A percentile compares a stretch with the other conserved stretches of the same genome.
Conservation (phyloP, 2,113 vertebrate genomes). For the Progne subis region DNA sequence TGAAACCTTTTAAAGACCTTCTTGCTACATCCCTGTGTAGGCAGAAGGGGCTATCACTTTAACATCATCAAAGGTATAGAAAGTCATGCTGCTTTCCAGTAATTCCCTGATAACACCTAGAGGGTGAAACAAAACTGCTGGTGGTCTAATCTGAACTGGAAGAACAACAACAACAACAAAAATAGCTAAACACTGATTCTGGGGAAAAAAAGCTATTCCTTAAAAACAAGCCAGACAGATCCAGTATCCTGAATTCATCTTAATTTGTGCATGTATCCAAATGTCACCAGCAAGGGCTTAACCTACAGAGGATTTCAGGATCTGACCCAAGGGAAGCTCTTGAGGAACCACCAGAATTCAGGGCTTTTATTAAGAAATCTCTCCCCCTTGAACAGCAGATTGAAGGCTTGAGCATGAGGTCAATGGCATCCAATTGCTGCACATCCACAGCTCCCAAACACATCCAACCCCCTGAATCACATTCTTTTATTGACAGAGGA, state of each 20-base stretch:
- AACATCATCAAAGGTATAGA: constrained; percentile 37
- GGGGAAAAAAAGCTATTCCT: constrained; percentile 4
- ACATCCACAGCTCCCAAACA: not conserved
- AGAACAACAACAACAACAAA: not conserved
- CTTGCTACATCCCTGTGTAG: constrained; percentile 23
- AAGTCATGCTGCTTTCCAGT: constrained; percentile 43
- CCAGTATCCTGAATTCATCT: constrained; percentile 4
- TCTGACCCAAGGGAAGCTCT: not conserved
- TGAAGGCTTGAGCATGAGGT: not conserved
- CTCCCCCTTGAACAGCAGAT: not conserved
- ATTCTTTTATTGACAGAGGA: not conserved
- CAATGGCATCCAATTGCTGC: not conserved
- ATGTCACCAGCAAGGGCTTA: not conserved
- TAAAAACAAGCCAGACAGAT: constrained; percentile 1
- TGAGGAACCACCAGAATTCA: not conserved
- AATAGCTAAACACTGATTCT: not conserved
- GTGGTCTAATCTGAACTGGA: constrained; percentile 25
- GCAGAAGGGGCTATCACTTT: constrained; percentile 18
- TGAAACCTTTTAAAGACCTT: constrained; percentile 40
- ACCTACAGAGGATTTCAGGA: not conserved
- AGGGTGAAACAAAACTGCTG: constrained; percentile 40
- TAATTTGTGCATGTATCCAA: not conserved
- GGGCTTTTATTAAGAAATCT: not conserved
- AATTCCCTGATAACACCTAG: constrained; percentile 45
- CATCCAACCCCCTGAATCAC: not conserved